phyloP scores from a whole-genome alignment of 2,113 vertebrate genomes.

The Chaetorhynchus papuensis region DNA sequence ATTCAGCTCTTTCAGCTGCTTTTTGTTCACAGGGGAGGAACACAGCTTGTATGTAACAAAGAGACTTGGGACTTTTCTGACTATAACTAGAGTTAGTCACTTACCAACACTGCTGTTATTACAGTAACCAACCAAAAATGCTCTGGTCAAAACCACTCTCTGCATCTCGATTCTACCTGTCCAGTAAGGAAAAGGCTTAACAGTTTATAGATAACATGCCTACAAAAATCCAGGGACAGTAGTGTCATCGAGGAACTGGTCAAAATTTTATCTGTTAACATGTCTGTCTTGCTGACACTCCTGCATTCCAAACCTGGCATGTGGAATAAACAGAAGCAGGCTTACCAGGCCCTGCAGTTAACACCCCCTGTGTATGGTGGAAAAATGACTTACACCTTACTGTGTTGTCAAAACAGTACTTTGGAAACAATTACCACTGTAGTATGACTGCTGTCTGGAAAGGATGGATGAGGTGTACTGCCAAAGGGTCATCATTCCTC shows the following conservation, averaged over 20 bases:
- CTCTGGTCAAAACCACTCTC: neutral
- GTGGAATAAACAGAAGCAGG: slow-evolving; percentile 61
- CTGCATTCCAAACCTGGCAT: slow-evolving; percentile 43
- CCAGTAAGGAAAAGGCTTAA: neutral
- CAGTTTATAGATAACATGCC: neutral
- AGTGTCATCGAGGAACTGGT: neutral
- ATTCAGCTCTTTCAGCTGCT: neutral
- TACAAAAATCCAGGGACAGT: neutral
- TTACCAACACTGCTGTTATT: neutral
- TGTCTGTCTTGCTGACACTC: neutral
- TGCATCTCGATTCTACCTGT: neutral
- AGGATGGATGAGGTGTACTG: slow-evolving; percentile 72
- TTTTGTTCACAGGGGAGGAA: neutral
- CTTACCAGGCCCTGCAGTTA: slow-evolving; percentile 59
- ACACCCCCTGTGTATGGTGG: slow-evolving; percentile 68
- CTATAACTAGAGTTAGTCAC: neutral
- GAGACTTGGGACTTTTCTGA: neutral
- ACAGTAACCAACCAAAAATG: neutral
- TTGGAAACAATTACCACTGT: slow-evolving; percentile 78
- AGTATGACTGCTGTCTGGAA: slow-evolving; percentile 69
- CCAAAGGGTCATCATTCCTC: slow-evolving; percentile 68
- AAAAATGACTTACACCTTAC: slow-evolving; percentile 73
- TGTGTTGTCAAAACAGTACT: slow-evolving; percentile 75
- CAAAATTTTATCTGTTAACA: neutral
- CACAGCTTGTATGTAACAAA: neutral